Evolutionary conservation across 2,888 invertebrate species (phyloP).

Genomic region (Halocaridina rubra): DNA sequence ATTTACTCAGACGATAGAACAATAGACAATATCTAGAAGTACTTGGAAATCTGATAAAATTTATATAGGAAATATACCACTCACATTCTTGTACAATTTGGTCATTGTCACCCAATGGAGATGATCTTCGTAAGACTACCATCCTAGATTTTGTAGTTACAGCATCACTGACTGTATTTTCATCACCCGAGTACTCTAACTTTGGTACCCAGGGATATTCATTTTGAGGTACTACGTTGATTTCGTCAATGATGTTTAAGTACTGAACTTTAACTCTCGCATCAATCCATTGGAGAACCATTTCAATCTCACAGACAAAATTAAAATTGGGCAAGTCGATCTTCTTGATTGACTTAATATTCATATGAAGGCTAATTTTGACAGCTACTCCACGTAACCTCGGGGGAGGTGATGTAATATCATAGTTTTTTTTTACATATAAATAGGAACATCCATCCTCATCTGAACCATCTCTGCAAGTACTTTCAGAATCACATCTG

Average conservation of each 20-base stretch:
- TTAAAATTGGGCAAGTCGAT: background rate
- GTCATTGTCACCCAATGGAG: background rate
- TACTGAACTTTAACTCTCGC: background rate
- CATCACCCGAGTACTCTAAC: background rate
- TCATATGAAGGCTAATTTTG: background rate
- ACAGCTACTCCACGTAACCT: background rate
- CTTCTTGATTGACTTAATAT: background rate
- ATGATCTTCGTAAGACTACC: background rate
- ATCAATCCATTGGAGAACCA: background rate
- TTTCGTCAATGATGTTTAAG: background rate
- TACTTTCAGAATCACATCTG: background rate
- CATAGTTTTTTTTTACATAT: background rate
- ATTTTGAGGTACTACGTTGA: background rate
- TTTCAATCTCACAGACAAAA: background rate
- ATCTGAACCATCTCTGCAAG: slow-evolving; percentile 10
- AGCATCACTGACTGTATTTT: background rate
- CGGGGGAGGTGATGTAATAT: background rate
- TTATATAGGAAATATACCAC: no score
- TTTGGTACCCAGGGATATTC: background rate
- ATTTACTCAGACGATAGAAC: background rate
- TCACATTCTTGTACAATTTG: background rate
- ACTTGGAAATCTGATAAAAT: background rate
- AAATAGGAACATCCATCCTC: background rate
- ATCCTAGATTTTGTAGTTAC: background rate
- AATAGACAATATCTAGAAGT: background rate